Evolutionary conservation across 1,140 invertebrate species (phyloP), one percentile per base, ranked within the genome.

Genomic region (Mycetomoellerius zeteki): DNA sequence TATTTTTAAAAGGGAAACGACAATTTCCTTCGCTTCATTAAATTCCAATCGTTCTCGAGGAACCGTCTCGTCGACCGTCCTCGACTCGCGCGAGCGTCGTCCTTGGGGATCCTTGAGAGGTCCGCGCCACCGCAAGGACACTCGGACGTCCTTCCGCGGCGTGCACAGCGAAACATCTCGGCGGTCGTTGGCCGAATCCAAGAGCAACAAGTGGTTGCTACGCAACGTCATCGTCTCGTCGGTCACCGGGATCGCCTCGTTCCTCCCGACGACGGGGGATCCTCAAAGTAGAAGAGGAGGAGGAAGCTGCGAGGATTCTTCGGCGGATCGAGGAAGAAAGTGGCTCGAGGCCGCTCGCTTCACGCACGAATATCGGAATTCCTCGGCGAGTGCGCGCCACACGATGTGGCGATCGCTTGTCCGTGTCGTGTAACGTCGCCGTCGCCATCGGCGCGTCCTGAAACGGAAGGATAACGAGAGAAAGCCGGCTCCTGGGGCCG

Each of bases 331-430:
- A 69, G 65, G 12, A 86, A 82, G 47, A 87, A 90, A 91, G 89
- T 90, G 73, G 84, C 73, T 90, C 89, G 90, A 86, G 90, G 86
- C 65, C 78, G 69, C 10, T 76, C 43, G 62, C 52, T 50, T 54
- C 71, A 24, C 37, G 52, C 58, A 84, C 58, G 64, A 77, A 91
- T 90, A 82, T 62, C 80, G 24, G 76, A 87, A 89, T 90, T 91
- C 84, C 77, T 86, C 21, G 54, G n/a, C 47, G 54, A 33, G 33
- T 19, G 65, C 76, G 58, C 75, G 75, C 54, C 86, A 89, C 86
- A 71, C 86, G 88, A 56, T 88, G 80, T 64, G 43, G 4, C 43
- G 60, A 50, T 33, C 43, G 54, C 33, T 58, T 43, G 47, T 65
- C 43, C 52, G 21, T 56, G 47, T 87, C 80, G 80, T 69, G 75